phyloP scores from a whole-genome alignment of 2,113 vertebrate genomes.

The Caranx melampygus region DNA sequence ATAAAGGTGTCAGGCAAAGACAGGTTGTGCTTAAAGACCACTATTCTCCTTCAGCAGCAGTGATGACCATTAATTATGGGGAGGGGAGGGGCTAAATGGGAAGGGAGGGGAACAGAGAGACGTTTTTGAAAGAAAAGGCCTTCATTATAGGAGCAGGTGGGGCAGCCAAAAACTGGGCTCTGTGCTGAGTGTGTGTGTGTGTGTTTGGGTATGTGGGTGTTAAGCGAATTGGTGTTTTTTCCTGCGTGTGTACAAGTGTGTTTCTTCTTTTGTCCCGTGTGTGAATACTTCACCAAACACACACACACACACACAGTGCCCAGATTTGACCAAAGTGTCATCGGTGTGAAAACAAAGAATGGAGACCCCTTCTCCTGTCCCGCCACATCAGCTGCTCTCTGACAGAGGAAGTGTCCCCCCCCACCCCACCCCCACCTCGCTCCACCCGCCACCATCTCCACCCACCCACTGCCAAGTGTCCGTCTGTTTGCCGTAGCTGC shows the following conservation, averaged over 20 bases:
- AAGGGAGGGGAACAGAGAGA: slow-evolving; percentile 49
- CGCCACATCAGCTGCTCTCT: slow-evolving; percentile 48
- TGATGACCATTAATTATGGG: slow-evolving; percentile 83
- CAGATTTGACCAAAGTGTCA: slow-evolving; percentile 68
- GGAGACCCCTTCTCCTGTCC: slow-evolving; percentile 64
- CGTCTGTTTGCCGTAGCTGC: slow-evolving; percentile 30
- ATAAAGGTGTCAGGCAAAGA: slow-evolving; percentile 82
- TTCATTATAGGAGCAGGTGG: slow-evolving; percentile 81
- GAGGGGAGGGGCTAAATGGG: slow-evolving; percentile 61
- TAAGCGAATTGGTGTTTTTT: slow-evolving; percentile 56
- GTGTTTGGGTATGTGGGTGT: slow-evolving; percentile 53
- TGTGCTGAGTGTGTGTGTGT: slow-evolving; percentile 53
- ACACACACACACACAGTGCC: slow-evolving; percentile 23
- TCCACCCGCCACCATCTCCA: not conserved
- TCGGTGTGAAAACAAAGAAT: slow-evolving; percentile 69
- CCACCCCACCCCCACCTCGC: not conserved
- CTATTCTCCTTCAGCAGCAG: slow-evolving; percentile 77
- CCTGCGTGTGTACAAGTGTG: slow-evolving; percentile 42
- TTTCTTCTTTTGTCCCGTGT: slow-evolving; percentile 60
- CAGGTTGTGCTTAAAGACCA: slow-evolving; percentile 82
- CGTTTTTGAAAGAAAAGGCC: slow-evolving; percentile 71
- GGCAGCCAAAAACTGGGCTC: slow-evolving; percentile 35
- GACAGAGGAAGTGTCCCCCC: slow-evolving; percentile 28
- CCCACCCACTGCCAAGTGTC: slow-evolving; percentile 20
- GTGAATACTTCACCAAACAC: slow-evolving; percentile 26